These are phyloP conservation scores for Phyllotis vaccarum DNA, from an alignment of 2,797 vertebrate genomes.

Conservation along the genomic window DNA sequence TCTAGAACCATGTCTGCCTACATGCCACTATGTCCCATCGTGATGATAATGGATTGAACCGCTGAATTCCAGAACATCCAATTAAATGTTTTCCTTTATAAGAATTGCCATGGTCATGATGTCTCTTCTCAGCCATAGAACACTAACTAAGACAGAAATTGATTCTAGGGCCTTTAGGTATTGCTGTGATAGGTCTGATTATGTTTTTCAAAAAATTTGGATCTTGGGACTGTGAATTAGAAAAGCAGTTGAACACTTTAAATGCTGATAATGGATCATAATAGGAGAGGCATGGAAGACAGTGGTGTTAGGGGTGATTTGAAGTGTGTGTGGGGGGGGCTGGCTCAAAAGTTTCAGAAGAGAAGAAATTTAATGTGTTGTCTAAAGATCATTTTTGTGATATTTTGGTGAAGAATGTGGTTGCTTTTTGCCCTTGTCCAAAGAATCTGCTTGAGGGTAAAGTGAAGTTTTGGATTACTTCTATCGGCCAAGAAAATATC, in stretches of 20 bases:
- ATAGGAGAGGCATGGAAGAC: neutral
- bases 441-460: neutral
- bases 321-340: neutral
- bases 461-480: neutral
- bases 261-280: neutral
- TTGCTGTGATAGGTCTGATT: neutral
- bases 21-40: neutral
- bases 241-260: neutral
- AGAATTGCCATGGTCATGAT: neutral
- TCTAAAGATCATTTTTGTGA: neutral
- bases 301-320: neutral
- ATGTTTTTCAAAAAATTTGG: neutral
- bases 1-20: neutral
- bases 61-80: neutral
- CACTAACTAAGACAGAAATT: neutral
- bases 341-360: neutral
- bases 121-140: neutral
- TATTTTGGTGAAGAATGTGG: neutral
- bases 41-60: neutral
- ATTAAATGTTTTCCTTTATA: neutral
- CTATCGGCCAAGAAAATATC: neutral
- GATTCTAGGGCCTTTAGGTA: neutral
- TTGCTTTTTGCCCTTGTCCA: neutral
- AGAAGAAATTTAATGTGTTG: neutral
- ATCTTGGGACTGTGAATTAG: neutral